Conservation (phyloP, 1,140 invertebrate species). For the Cherax quadricarinatus region DNA sequence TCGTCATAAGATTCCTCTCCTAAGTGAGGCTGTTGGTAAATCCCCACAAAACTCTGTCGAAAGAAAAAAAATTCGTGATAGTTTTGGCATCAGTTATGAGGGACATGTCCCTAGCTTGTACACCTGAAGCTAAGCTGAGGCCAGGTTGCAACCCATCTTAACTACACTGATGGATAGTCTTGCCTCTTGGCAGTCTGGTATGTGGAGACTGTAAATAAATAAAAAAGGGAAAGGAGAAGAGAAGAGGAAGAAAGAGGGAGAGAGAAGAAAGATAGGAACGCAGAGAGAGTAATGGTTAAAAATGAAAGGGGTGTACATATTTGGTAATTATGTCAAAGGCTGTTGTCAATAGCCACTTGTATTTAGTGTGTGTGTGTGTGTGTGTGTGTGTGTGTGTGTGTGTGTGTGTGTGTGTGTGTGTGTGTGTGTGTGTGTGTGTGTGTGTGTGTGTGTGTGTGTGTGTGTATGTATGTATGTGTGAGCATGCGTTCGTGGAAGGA, state of each 20-base stretch:
- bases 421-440: slow-evolving; percentile 19
- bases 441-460: not conserved
- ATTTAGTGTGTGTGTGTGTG: not conserved
- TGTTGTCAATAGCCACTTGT: no score
- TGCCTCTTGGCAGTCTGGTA: not conserved
- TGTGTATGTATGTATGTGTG: slow-evolving; percentile 32
- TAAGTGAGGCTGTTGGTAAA: no score
- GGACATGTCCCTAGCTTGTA: not conserved
- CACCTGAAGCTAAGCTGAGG: not conserved
- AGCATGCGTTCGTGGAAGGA: slow-evolving; percentile 2
- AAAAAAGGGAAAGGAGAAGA: not conserved
- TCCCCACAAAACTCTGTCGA: no score
- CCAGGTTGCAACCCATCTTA: not conserved
- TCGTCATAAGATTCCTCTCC: no score
- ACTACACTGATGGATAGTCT: not conserved
- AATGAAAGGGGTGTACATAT: no score
- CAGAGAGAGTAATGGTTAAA: not conserved
- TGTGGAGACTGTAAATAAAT: not conserved
- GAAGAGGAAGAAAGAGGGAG: not conserved
- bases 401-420: slow-evolving; percentile 23
- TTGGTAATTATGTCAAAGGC: no score
- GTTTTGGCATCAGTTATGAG: not conserved
- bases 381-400: slow-evolving; percentile 26
- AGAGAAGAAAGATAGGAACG: not conserved
- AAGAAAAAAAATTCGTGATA: not conserved